Conservation (phyloP, 2,797 vertebrate genomes). For the Rhyacichthys aspro region DNA sequence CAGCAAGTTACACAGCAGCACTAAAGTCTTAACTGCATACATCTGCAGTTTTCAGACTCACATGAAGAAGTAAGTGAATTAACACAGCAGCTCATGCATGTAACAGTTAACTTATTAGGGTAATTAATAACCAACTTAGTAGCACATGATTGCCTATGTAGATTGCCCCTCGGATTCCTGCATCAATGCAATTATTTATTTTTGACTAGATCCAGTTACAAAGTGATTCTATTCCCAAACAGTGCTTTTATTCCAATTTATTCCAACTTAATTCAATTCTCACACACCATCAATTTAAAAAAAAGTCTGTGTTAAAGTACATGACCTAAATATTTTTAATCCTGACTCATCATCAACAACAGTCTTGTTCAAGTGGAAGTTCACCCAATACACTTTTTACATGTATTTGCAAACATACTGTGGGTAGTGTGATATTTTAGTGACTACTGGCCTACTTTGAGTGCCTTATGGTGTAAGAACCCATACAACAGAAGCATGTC, state of each 20-base stretch:
- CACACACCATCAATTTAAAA: not conserved
- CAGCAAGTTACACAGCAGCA: not conserved
- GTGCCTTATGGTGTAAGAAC: too few relatives aligned
- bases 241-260: conserved; percentile 1
- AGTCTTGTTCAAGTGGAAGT: not conserved
- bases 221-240: not conserved
- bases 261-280: not conserved
- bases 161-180: conserved; percentile 3
- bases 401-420: too few relatives aligned
- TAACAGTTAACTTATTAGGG: conserved; percentile 18
- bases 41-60: conserved; percentile 1
- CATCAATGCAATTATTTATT: conserved; percentile 3
- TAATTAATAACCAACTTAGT: conserved; percentile 15
- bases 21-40: not conserved
- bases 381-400: not conserved
- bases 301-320: conserved; percentile 1
- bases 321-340: not conserved
- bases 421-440: too few relatives aligned
- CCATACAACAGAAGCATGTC: too few relatives aligned
- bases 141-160: conserved; percentile 11
- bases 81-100: conserved; percentile 5
- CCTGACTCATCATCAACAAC: not conserved
- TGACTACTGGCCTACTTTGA: too few relatives aligned
- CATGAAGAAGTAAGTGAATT: conserved; percentile 12
- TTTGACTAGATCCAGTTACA: conserved; percentile 9